A percentile compares a stretch with the other conserved stretches of the same genome.
Evolutionary conservation across 2,797 vertebrate species (phyloP).

Genomic region (Alcedo atthis): DNA sequence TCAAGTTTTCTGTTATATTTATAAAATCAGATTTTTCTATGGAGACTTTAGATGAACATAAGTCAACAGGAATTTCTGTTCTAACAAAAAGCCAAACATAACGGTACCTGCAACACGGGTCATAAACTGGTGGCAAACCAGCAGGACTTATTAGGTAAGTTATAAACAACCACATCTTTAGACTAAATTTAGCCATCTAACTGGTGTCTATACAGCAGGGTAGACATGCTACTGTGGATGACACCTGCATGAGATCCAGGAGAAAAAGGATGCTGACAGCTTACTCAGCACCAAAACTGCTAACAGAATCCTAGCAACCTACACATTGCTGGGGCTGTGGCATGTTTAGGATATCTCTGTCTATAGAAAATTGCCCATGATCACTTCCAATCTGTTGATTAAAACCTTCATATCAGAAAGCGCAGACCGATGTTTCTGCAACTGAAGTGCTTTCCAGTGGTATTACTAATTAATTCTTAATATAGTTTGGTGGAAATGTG

Average conservation of each 20-base stretch:
- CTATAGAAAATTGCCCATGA: not conserved
- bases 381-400: slow-evolving; percentile 35
- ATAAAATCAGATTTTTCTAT: not conserved
- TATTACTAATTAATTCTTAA: slow-evolving; percentile 13
- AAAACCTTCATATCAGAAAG: slow-evolving; percentile 27
- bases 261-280: not conserved
- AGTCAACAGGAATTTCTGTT: not conserved
- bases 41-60: not conserved
- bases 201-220: not conserved
- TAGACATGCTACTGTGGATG: not conserved
- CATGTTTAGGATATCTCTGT: not conserved
- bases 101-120: not conserved
- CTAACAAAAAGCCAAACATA: not conserved
- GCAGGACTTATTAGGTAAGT: not conserved
- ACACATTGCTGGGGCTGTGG: not conserved
- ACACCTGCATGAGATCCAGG: fast-evolving
- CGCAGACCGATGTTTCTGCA: not conserved
- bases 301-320: not conserved
- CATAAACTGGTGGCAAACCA: not conserved
- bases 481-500: not conserved
- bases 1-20: not conserved
- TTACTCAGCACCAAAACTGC: not conserved
- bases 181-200: not conserved
- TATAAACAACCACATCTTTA: not conserved
- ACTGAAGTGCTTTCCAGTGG: not conserved